phyloP scores from a whole-genome alignment of 2,113 vertebrate species.

The Tragelaphus scriptus region DNA sequence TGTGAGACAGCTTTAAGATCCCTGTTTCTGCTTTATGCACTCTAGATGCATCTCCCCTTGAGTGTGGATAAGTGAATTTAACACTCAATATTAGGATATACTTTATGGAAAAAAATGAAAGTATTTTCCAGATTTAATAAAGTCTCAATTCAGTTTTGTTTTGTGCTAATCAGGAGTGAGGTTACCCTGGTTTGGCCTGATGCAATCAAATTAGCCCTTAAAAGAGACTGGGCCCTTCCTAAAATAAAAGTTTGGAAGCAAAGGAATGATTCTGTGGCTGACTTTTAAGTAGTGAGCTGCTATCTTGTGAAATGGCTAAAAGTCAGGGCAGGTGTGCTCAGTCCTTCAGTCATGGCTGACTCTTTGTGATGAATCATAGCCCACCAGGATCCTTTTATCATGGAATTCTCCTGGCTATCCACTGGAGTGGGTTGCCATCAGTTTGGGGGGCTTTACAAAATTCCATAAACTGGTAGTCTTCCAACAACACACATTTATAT shows the following conservation, averaged over 20 bases:
- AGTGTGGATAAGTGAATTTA: background rate
- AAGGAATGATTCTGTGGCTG: background rate
- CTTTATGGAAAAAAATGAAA: background rate
- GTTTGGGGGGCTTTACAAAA: background rate
- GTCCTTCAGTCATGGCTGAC: background rate
- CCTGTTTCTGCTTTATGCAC: background rate
- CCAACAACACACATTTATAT: background rate
- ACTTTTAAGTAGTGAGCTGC: background rate
- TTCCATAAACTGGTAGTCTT: background rate
- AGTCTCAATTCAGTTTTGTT: background rate
- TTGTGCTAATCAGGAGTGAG: background rate
- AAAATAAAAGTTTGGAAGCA: accelerated
- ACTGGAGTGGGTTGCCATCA: background rate
- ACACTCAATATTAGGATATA: background rate
- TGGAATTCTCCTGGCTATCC: background rate
- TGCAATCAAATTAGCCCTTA: background rate
- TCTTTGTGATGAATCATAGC: accelerated
- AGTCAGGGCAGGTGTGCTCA: background rate
- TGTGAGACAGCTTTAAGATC: background rate
- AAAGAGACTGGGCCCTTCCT: background rate
- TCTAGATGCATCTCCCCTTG: background rate
- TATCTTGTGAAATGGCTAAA: background rate
- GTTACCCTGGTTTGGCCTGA: background rate
- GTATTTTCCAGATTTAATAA: background rate
- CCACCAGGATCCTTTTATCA: background rate